Conservation (phyloP, 2,797 vertebrate genomes). For the Tenualosa thibaudeaui region DNA sequence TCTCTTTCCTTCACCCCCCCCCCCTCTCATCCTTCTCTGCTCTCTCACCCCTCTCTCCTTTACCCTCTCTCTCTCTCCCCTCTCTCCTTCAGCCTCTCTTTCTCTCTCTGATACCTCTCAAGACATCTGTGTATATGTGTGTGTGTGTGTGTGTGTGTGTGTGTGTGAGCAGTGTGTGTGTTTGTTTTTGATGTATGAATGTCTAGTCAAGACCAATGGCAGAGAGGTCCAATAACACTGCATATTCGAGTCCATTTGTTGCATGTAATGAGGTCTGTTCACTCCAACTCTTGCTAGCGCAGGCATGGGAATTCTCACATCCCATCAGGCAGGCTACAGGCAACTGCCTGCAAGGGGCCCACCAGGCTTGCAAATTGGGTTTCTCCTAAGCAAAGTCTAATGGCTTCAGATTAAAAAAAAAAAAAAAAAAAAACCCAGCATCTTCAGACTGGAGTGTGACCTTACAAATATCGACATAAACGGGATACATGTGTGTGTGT, state of each 20-base stretch:
- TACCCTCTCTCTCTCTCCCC: too few relatives aligned
- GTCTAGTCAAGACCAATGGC: neutral
- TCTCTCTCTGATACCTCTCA: neutral
- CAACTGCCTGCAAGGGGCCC: neutral
- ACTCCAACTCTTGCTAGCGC: neutral
- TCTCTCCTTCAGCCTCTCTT: too few relatives aligned
- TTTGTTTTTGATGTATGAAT: neutral
- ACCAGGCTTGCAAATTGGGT: neutral
- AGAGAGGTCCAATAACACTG: conserved; percentile 3
- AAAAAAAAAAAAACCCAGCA: neutral
- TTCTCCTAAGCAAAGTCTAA: neutral
- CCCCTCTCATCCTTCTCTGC: neutral
- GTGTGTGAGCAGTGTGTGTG: neutral
- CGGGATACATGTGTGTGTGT: too few relatives aligned
- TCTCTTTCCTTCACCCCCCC: too few relatives aligned
- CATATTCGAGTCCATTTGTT: conserved; percentile 1
- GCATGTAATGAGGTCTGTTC: neutral
- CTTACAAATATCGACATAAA: neutral
- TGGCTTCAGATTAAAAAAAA: neutral
- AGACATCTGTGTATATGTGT: neutral
- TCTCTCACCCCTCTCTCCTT: too few relatives aligned
- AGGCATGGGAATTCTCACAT: neutral
- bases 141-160: conserved; percentile 4
- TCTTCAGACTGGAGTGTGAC: neutral
- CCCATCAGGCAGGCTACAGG: neutral